Evolutionary conservation across 2,113 vertebrate species (phyloP).

Genomic region (Miniopterus natalensis): DNA sequence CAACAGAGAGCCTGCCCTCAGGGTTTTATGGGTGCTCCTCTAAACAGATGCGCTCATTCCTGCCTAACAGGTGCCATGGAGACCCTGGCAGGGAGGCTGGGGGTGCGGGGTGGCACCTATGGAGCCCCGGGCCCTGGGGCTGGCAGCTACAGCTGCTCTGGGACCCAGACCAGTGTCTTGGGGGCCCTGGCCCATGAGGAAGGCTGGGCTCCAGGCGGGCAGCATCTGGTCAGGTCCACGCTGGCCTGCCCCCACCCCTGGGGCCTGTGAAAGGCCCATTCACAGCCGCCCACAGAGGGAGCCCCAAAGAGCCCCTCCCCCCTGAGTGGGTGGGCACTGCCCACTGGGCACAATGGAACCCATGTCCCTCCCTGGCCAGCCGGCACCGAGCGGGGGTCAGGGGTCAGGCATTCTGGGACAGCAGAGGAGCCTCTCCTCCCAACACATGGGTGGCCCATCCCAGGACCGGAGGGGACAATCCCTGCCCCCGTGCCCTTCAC

Average conservation of each 20-base stretch:
- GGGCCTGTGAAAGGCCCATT: neutral
- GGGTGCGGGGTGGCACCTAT: fast-evolving
- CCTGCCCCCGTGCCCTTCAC: neutral
- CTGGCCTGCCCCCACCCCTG: no score
- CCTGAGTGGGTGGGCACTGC: neutral
- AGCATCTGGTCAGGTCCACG: neutral
- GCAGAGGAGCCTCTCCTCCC: neutral
- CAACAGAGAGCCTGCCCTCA: neutral
- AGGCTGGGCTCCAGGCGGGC: neutral
- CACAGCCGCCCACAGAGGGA: neutral
- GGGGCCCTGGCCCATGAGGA: neutral
- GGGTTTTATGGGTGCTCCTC: neutral
- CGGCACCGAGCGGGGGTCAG: fast-evolving
- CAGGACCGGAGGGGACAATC: neutral
- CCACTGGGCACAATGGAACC: neutral
- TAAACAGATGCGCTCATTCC: neutral
- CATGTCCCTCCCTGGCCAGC: neutral
- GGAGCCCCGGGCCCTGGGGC: fast-evolving
- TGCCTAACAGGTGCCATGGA: neutral
- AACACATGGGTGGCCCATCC: neutral
- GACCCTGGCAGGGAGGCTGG: fast-evolving
- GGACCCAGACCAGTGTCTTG: neutral
- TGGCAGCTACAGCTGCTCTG: neutral
- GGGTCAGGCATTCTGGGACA: neutral
- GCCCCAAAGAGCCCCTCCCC: neutral